Evolutionary conservation across 2,888 invertebrate species (phyloP).

Genomic region (Volucella bombylans): DNA sequence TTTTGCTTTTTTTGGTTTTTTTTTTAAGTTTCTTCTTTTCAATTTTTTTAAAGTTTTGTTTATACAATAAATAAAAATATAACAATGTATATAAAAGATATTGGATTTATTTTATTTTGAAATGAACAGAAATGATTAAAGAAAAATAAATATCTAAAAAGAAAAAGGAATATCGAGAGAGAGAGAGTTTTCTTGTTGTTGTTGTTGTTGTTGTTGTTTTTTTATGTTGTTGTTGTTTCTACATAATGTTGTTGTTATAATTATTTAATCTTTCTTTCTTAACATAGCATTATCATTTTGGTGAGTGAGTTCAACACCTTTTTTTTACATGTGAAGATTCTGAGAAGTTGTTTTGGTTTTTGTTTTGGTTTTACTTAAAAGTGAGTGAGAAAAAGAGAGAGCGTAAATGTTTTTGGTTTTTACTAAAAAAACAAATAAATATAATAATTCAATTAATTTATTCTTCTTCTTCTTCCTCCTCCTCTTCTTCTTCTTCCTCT

Average conservation of each 20-base stretch:
- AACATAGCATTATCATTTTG: slow-evolving; percentile 50
- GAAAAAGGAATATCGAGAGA: slow-evolving; percentile 77
- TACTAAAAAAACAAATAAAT: slow-evolving; percentile 63
- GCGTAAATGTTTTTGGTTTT: slow-evolving; percentile 61
- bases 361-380: neutral
- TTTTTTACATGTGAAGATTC: slow-evolving; percentile 46
- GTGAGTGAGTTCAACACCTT: slow-evolving; percentile 46
- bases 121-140: slow-evolving; percentile 75
- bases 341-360: slow-evolving; percentile 26
- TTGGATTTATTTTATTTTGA: slow-evolving; percentile 74
- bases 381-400: slow-evolving; percentile 69
- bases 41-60: slow-evolving; percentile 46
- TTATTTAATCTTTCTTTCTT: slow-evolving; percentile 33
- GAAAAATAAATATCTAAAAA: slow-evolving; percentile 77
- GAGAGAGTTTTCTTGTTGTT: slow-evolving; percentile 75
- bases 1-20: slow-evolving; percentile 58
- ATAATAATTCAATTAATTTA: slow-evolving; percentile 77
- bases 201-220: slow-evolving; percentile 55
- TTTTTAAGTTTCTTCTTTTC: slow-evolving; percentile 51
- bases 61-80: slow-evolving; percentile 74
- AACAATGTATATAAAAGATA: slow-evolving; percentile 73
- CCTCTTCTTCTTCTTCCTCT: slow-evolving; percentile 82
- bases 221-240: slow-evolving; percentile 59
- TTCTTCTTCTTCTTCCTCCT: slow-evolving; percentile 82
- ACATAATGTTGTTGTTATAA: slow-evolving; percentile 45